These are phyloP conservation scores for Pterophyllum scalare DNA, from an alignment of 2,113 vertebrate species.

Conservation along the genomic window DNA sequence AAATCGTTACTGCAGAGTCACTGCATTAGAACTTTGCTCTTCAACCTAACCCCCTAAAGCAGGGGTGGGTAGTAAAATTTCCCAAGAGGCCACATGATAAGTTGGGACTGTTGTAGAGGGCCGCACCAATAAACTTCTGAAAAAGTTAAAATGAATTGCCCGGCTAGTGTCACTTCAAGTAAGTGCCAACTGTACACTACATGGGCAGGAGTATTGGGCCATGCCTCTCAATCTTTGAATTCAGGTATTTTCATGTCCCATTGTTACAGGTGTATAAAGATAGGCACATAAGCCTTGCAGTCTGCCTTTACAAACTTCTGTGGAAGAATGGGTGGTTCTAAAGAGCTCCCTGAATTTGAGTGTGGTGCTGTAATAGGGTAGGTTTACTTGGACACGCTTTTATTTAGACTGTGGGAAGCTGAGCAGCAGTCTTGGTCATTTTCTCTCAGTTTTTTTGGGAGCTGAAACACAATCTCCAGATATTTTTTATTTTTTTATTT, in stretches of 20 bases:
- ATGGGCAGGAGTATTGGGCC: neutral
- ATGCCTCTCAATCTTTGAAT: neutral
- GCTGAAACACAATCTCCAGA: neutral
- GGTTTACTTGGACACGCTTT: neutral
- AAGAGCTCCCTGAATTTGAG: neutral
- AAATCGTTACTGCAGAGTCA: neutral
- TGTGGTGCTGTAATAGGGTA: neutral
- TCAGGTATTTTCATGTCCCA: neutral
- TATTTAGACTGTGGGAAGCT: neutral
- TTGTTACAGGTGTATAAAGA: neutral
- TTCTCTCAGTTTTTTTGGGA: neutral
- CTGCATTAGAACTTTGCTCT: neutral
- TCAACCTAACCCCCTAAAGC: neutral
- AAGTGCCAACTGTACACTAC: neutral
- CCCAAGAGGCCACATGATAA: neutral
- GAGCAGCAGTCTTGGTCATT: neutral
- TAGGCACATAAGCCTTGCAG: neutral
- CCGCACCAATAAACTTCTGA: too few relatives aligned
- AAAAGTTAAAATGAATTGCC: too few relatives aligned
- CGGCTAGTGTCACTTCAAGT: neutral
- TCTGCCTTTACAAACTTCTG: neutral
- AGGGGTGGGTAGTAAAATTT: neutral
- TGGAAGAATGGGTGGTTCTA: neutral
- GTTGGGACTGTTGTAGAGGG: neutral
- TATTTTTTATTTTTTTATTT: neutral